A percentile compares a stretch with the other conserved stretches of the same genome.
Evolutionary conservation across 1,140 invertebrate genomes (phyloP).

Genomic region (Calephelis nemesis): DNA sequence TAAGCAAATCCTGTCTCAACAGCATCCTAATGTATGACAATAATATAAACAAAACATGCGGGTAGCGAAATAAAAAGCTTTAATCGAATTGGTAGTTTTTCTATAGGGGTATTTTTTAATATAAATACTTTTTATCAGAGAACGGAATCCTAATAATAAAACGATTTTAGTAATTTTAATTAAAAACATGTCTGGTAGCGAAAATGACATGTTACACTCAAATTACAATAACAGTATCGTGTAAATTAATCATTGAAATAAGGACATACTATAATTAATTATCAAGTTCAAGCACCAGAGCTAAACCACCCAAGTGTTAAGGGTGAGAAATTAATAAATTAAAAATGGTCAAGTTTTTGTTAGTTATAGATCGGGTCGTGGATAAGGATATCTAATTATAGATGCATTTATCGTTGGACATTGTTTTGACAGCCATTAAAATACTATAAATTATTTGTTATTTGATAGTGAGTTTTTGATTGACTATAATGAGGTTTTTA

Average conservation of each 20-base stretch:
- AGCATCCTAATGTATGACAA: too few species aligned
- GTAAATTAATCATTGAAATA: constrained; percentile 46
- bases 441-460: background rate
- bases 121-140: too few species aligned
- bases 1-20: too few species aligned
- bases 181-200: constrained; percentile 2
- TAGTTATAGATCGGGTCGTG: constrained; percentile 35
- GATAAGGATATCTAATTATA: constrained; percentile 56
- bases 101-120: too few species aligned
- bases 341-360: constrained; percentile 34
- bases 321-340: constrained; percentile 52
- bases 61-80: too few species aligned
- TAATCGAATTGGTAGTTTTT: too few species aligned
- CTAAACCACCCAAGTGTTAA: constrained; percentile 46
- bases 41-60: too few species aligned
- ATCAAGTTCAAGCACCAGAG: constrained; percentile 42
- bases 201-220: background rate
- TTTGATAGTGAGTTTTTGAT: too few species aligned
- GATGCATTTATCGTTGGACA: constrained; percentile 53
- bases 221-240: constrained; percentile 8
- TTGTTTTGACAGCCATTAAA: constrained; percentile 54
- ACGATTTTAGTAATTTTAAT: background rate
- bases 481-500: too few species aligned
- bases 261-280: constrained; percentile 32
- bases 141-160: background rate